Conservation (phyloP, 2,113 vertebrate genomes). For the Spea bombifrons region DNA sequence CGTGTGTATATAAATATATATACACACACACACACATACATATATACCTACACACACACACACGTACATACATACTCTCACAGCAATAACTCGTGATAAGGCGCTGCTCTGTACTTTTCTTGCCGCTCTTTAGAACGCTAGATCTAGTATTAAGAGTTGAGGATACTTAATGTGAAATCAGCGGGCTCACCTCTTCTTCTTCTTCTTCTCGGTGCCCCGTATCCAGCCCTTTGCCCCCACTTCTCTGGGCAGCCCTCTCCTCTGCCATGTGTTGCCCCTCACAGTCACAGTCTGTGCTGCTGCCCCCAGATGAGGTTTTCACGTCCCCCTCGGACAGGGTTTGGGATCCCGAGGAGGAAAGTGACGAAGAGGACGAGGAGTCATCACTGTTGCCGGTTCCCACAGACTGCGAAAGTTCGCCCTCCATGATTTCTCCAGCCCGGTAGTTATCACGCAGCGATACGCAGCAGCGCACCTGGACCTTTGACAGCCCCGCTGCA, state of each 20-base stretch:
- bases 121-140: too few species aligned
- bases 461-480: too few species aligned
- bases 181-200: slow-evolving; percentile 37
- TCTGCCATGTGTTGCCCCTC: slow-evolving; percentile 10
- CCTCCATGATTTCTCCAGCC: slow-evolving; percentile 4
- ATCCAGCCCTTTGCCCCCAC: neutral
- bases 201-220: slow-evolving; percentile 11
- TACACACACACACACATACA: too few species aligned
- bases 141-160: too few species aligned
- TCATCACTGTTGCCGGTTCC: neutral
- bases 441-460: too few species aligned
- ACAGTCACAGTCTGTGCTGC: slow-evolving; percentile 37
- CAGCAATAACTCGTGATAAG: too few species aligned
- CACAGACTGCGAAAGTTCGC: slow-evolving; percentile 19
- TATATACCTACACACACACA: too few species aligned
- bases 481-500: neutral
- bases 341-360: slow-evolving; percentile 37
- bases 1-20: too few species aligned
- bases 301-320: slow-evolving; percentile 17
- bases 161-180: too few species aligned
- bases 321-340: slow-evolving; percentile 34
- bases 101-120: too few species aligned
- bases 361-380: slow-evolving; percentile 30
- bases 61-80: too few species aligned
- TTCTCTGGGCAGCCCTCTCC: neutral